A percentile compares a stretch with the other conserved stretches of the same genome.
Evolutionary conservation across 2,888 invertebrate genomes (phyloP).

Genomic region (Pelosia muscerda): DNA sequence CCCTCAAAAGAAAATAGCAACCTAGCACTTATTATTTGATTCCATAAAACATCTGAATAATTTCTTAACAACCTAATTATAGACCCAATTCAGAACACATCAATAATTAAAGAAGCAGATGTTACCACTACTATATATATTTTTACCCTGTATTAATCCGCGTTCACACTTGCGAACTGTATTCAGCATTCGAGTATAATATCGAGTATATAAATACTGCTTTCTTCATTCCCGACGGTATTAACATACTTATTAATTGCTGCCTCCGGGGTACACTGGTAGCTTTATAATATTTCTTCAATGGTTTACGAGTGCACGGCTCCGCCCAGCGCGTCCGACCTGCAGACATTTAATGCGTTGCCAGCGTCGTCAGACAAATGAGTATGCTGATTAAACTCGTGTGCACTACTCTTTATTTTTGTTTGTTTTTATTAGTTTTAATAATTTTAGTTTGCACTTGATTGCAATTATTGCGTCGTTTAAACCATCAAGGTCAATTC

Average conservation of each 20-base stretch:
- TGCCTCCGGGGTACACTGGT: conserved; percentile 80
- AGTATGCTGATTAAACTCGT: conserved; percentile 77
- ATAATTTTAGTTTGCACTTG: conserved; percentile 41
- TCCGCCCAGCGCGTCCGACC: conserved; percentile 72
- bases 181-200: conserved; percentile 52
- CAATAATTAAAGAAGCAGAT: conserved; percentile 19
- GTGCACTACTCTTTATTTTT: conserved; percentile 64
- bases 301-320: conserved; percentile 73
- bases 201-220: conserved; percentile 55
- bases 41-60: neutral
- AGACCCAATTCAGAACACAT: neutral
- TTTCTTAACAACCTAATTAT: neutral
- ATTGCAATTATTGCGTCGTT: neutral
- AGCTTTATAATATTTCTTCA: conserved; percentile 80
- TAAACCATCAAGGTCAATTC: too few relatives aligned
- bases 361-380: conserved; percentile 73
- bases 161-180: conserved; percentile 61
- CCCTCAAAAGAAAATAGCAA: neutral
- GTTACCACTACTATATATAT: conserved; percentile 19
- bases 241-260: conserved; percentile 84
- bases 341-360: conserved; percentile 63
- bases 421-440: conserved; percentile 42
- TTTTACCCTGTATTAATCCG: conserved; percentile 47
- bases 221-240: conserved; percentile 61
- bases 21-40: neutral